Evolutionary conservation across 1,140 invertebrate genomes (phyloP).

Genomic region (Anoplophora glabripennis): DNA sequence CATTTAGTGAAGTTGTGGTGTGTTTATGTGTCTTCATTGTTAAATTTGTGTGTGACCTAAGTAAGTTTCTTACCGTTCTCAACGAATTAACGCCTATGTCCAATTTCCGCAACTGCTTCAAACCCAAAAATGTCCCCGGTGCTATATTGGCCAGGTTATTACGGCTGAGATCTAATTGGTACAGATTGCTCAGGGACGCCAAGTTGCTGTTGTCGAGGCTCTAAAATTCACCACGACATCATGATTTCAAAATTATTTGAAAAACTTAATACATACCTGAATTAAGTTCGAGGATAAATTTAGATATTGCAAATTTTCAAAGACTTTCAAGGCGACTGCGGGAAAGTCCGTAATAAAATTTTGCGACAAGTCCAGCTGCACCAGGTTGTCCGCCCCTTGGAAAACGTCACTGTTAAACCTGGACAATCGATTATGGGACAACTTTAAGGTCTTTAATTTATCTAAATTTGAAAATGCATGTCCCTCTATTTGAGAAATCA

Average conservation of each 20-base stretch:
- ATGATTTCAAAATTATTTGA: not conserved
- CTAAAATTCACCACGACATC: constrained; percentile 48
- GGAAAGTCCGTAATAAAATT: constrained; percentile 84
- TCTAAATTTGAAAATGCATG: constrained; percentile 66
- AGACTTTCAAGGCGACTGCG: constrained; percentile 66
- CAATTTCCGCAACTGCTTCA: constrained; percentile 67
- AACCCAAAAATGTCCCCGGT: constrained; percentile 72
- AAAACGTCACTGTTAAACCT: constrained; percentile 80
- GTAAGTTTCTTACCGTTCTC: constrained; percentile 65
- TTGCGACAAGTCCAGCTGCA: constrained; percentile 76
- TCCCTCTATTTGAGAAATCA: constrained; percentile 69
- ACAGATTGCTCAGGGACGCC: constrained; percentile 61
- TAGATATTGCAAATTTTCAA: constrained; percentile 66
- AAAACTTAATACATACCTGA: constrained; percentile 53
- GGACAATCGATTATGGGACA: constrained; percentile 71
- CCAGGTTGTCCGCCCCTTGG: constrained; percentile 68
- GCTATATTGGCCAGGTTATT: constrained; percentile 80
- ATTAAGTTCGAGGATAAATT: constrained; percentile 83
- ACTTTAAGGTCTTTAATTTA: constrained; percentile 64
- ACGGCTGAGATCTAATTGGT: constrained; percentile 77
- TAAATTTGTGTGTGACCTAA: not conserved
- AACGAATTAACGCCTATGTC: constrained; percentile 83
- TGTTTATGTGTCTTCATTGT: no score
- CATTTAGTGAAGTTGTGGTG: no score
- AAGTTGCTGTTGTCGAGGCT: constrained; percentile 68